Evolutionary conservation across 2,797 vertebrate species (phyloP).

Genomic region (Meda fulgida): DNA sequence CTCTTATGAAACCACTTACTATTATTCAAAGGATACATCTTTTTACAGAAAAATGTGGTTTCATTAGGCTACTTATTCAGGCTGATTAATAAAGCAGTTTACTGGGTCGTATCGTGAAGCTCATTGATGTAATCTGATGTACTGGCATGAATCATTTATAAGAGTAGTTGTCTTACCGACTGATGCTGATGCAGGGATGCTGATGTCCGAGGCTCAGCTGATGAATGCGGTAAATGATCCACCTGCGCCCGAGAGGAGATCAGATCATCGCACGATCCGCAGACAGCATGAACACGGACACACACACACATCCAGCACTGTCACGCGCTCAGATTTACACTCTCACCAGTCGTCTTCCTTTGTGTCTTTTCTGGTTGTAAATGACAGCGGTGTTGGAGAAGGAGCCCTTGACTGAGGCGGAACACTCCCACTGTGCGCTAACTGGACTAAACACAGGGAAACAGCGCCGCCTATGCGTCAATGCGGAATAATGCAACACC

Average conservation of each 20-base stretch:
- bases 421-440: slow-evolving; percentile 35
- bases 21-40: background rate
- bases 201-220: slow-evolving; percentile 17
- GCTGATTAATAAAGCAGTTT: background rate
- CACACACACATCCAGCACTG: background rate
- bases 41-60: background rate
- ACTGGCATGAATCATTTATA: background rate
- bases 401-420: background rate
- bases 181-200: slow-evolving; percentile 39
- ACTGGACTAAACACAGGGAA: background rate
- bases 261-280: background rate
- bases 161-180: slow-evolving; percentile 30
- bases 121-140: background rate
- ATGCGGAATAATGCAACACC: background rate
- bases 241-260: background rate
- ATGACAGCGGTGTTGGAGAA: slow-evolving; percentile 21
- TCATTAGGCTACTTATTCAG: background rate
- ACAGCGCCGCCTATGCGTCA: slow-evolving; percentile 5
- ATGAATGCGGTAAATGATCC: slow-evolving; percentile 26
- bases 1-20: background rate
- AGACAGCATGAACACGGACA: background rate
- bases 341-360: background rate
- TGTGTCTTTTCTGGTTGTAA: slow-evolving; percentile 12
- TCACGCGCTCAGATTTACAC: background rate
- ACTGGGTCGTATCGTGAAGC: background rate